A percentile compares a stretch with the other conserved stretches of the same genome.
phyloP scores from a whole-genome alignment of 2,888 invertebrate species.

The Marasmarcha lunaedactyla region DNA sequence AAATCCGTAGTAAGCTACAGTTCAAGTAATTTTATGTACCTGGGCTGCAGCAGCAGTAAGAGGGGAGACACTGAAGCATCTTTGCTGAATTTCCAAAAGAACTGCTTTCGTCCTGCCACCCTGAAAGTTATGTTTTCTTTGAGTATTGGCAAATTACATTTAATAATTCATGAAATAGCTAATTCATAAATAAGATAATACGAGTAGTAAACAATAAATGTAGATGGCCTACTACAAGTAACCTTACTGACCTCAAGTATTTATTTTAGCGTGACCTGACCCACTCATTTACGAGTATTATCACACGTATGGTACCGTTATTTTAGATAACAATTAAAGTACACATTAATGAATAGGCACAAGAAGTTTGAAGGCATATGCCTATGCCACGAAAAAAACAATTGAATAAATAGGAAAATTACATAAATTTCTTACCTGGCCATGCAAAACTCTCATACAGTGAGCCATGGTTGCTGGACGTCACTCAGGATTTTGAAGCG shows the following conservation, averaged over 20 bases:
- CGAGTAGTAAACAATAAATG: neutral
- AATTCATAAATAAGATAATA: too few species aligned
- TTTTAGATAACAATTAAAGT: too few species aligned
- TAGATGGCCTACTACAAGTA: neutral
- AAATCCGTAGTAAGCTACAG: conserved; percentile 21
- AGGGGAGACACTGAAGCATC: conserved; percentile 88
- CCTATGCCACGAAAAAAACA: conserved; percentile 10
- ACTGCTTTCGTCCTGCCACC: conserved; percentile 67
- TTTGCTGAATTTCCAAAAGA: conserved; percentile 75
- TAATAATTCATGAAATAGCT: too few species aligned
- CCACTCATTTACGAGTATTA: conserved; percentile 35
- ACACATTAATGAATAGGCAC: too few species aligned
- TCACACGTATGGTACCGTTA: too few species aligned
- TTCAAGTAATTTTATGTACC: conserved; percentile 29
- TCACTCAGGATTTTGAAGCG: conserved; percentile 27
- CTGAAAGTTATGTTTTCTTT: conserved; percentile 37
- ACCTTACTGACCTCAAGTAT: conserved; percentile 31
- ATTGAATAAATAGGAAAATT: conserved; percentile 3
- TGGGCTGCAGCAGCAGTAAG: conserved; percentile 80
- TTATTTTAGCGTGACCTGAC: conserved; percentile 34
- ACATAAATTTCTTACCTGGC: conserved; percentile 71
- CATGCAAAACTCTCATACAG: conserved; percentile 82
- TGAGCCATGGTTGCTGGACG: conserved; percentile 77
- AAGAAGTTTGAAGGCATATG: too few species aligned
- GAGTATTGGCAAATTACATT: too few species aligned